Conservation (phyloP, 2,797 vertebrate species). For the Catamblyrhynchus diadema region DNA sequence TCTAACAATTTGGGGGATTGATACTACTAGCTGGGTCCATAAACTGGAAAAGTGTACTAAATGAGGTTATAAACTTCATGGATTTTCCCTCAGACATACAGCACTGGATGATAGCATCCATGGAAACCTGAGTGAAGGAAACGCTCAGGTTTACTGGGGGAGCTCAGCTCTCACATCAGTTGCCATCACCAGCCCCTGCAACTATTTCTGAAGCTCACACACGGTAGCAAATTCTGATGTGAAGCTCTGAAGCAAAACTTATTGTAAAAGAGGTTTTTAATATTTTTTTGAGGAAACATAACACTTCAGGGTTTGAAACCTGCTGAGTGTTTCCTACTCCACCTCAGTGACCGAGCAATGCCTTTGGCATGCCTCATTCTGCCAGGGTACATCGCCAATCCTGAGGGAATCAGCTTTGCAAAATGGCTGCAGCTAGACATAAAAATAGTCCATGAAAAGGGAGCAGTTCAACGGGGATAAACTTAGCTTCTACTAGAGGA, state of each 20-base stretch:
- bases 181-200: background rate
- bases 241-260: background rate
- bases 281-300: background rate
- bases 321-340: background rate
- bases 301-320: background rate
- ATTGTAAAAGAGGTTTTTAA: background rate
- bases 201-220: background rate
- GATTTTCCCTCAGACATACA: background rate
- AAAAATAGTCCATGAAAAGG: background rate
- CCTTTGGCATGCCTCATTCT: background rate
- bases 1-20: background rate
- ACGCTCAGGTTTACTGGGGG: background rate
- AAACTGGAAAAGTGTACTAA: background rate
- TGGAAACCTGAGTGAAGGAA: background rate
- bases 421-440: background rate
- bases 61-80: background rate
- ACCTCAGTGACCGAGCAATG: background rate
- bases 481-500: background rate
- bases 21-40: background rate
- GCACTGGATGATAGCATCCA: background rate
- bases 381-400: background rate
- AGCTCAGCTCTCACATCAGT: background rate
- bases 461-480: background rate
- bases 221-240: fast-evolving
- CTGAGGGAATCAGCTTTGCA: background rate